These are phyloP conservation scores for Schizopygopsis pylzovi DNA, from an alignment of 2,797 vertebrate species.

Conservation along the genomic window DNA sequence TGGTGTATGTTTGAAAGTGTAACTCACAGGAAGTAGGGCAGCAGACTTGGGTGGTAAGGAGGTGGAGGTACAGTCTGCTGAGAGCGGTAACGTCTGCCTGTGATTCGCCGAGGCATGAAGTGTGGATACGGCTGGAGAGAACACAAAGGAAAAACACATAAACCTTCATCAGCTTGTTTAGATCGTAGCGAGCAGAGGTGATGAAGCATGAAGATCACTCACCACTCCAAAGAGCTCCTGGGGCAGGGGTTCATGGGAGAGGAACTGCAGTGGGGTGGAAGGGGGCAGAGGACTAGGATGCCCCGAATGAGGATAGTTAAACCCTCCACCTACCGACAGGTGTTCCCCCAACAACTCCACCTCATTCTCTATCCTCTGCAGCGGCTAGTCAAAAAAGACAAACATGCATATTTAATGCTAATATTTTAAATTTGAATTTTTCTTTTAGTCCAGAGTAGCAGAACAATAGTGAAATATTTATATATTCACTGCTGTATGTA, in stretches of 20 bases:
- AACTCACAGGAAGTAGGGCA: constrained; percentile 97
- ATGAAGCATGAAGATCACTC: constrained; percentile 65
- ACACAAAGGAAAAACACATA: background rate
- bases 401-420: background rate
- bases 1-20: background rate
- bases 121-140: constrained; percentile 88
- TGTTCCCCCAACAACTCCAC: constrained; percentile 95
- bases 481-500: too few species aligned
- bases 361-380: constrained; percentile 97
- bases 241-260: constrained; percentile 92
- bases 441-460: too few species aligned
- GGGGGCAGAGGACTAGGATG: constrained; percentile 85
- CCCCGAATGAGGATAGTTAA: constrained; percentile 87
- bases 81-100: constrained; percentile 90
- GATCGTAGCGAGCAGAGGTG: background rate
- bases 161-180: background rate
- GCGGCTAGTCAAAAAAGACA: constrained; percentile 76
- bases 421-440: background rate
- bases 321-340: constrained; percentile 90
- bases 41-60: constrained; percentile 93
- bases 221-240: constrained; percentile 96
- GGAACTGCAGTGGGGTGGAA: constrained; percentile 93
- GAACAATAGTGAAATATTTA: too few species aligned
- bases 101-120: constrained; percentile 93
- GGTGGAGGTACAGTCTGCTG: constrained; percentile 92